phyloP scores from a whole-genome alignment of 2,113 vertebrate species.

The Tursiops truncatus region DNA sequence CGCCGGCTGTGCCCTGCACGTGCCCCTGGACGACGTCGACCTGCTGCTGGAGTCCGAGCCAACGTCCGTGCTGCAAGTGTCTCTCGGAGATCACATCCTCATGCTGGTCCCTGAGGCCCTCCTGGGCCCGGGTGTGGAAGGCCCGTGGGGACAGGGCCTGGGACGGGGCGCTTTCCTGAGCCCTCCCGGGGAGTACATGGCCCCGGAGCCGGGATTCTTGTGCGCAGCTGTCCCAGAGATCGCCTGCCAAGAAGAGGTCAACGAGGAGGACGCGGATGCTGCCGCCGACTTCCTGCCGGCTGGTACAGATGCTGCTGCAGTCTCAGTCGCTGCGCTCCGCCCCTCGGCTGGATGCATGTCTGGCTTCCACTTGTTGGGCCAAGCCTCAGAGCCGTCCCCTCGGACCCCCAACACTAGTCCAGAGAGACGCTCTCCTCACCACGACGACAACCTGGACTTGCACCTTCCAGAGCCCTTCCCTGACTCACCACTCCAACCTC shows the following conservation, averaged over 20 bases:
- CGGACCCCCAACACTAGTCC: background rate
- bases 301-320: background rate
- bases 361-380: too few relatives aligned
- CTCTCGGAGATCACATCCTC: background rate
- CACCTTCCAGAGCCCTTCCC: background rate
- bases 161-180: rapidly evolving
- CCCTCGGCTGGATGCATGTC: too few relatives aligned
- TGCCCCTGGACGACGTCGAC: background rate
- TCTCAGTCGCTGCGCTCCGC: background rate
- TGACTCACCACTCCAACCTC: background rate
- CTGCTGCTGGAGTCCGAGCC: conserved; percentile 25
- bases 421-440: background rate
- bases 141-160: background rate
- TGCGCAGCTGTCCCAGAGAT: background rate
- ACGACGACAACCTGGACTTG: background rate
- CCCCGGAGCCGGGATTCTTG: background rate
- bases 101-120: conserved; percentile 13
- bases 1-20: background rate
- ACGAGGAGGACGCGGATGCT: background rate
- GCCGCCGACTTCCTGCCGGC: background rate
- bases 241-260: background rate
- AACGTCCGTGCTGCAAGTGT: background rate
- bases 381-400: rapidly evolving
- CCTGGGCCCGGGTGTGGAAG: background rate
- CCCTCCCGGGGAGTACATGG: too few relatives aligned